Percentiles rank a stretch among this genome's conserved stretches.
These are phyloP conservation scores for Varecia variegata DNA, from an alignment of 2,797 vertebrate species.

Conservation along the genomic window DNA sequence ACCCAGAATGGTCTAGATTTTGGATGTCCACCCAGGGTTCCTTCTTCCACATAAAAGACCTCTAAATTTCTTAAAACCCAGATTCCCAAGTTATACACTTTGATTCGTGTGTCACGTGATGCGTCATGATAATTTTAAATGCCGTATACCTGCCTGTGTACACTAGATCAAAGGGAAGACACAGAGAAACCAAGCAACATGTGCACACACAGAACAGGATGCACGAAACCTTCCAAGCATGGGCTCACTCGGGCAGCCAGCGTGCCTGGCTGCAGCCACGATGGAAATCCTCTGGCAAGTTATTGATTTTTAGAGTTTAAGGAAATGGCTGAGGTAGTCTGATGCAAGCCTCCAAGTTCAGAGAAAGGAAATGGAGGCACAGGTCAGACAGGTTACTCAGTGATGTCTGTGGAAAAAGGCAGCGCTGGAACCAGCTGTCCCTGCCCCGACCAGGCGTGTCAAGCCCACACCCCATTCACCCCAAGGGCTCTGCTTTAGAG, in stretches of 20 bases:
- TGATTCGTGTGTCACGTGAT: neutral
- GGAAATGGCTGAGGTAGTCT: neutral
- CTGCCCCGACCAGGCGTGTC: too few relatives aligned
- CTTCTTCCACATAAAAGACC: neutral
- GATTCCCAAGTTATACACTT: neutral
- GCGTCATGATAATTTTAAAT: neutral
- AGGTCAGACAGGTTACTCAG: neutral
- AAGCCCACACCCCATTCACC: neutral
- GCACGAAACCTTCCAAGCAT: neutral
- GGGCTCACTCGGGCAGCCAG: neutral
- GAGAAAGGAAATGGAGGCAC: neutral
- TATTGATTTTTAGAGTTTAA: neutral
- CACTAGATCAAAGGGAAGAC: neutral
- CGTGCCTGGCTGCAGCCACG: too few relatives aligned
- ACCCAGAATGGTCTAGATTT: neutral
- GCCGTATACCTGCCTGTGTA: neutral
- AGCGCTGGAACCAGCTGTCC: neutral
- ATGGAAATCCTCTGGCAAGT: neutral
- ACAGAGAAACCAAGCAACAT: neutral
- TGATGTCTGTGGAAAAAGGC: neutral
- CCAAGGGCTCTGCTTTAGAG: neutral
- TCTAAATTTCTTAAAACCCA: neutral
- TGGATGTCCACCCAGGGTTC: neutral
- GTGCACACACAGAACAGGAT: neutral
- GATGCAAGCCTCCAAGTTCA: neutral